phyloP scores from a whole-genome alignment of 2,797 vertebrate genomes.

The Ficedula albicollis region DNA sequence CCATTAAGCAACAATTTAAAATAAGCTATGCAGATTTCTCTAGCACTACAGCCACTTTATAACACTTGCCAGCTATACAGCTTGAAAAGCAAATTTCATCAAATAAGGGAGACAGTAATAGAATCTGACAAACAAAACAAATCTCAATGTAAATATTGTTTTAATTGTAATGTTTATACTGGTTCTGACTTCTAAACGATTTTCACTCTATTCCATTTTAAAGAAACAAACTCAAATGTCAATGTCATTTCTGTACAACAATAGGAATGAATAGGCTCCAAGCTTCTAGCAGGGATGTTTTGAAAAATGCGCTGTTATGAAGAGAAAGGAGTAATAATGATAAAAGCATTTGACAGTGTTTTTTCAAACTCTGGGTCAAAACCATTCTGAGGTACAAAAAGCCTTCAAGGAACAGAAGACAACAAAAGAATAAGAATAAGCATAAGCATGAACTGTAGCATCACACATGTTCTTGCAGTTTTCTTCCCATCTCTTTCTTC shows the following conservation, averaged over 20 bases:
- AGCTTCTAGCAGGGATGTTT: not conserved
- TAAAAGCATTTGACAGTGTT: not conserved
- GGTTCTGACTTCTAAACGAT: not conserved
- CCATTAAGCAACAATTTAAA: not conserved
- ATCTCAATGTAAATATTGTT: not conserved
- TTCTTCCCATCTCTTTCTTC: not conserved
- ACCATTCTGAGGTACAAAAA: not conserved
- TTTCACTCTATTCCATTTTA: not conserved
- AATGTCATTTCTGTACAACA: not conserved
- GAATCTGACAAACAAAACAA: not conserved
- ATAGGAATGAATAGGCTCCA: not conserved
- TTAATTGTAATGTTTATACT: not conserved
- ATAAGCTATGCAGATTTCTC: not conserved
- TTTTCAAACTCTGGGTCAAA: not conserved
- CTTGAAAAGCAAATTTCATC: not conserved
- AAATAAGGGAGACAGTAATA: not conserved
- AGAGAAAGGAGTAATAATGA: constrained; percentile 15
- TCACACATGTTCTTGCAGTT: not conserved
- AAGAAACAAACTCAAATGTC: constrained; percentile 4
- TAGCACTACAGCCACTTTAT: not conserved
- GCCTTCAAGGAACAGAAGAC: not conserved
- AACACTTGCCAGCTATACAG: not conserved
- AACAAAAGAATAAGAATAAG: not conserved
- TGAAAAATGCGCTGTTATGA: not conserved
- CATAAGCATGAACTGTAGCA: not conserved